Conservation (phyloP, 2,888 invertebrate species). For the Coremacera marginata region DNA sequence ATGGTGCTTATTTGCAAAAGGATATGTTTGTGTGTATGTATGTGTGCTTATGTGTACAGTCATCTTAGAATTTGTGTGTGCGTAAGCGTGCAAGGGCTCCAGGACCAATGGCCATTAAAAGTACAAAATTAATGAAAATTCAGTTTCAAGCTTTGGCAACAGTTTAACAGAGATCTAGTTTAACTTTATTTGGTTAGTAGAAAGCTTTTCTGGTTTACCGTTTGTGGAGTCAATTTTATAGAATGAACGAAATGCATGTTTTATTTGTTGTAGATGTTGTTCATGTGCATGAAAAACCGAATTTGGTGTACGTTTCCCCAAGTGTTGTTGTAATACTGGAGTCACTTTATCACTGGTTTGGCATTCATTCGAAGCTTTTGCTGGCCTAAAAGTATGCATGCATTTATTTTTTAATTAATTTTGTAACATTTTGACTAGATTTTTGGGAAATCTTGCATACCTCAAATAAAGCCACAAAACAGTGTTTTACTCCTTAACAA, state of each 20-base stretch:
- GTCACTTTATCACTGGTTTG: neutral
- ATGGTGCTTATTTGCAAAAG: neutral
- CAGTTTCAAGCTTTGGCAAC: neutral
- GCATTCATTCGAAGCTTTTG: neutral
- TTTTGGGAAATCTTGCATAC: too few relatives aligned
- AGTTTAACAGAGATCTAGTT: slow-evolving; percentile 11
- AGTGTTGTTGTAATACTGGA: slow-evolving; percentile 38
- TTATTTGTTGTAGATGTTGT: too few relatives aligned
- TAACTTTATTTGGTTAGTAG: slow-evolving; percentile 30
- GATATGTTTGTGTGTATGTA: neutral
- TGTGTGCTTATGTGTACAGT: too few relatives aligned
- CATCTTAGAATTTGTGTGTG: slow-evolving; percentile 2
- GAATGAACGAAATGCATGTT: too few relatives aligned
- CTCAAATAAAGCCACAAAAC: neutral
- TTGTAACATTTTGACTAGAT: too few relatives aligned
- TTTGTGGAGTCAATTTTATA: too few relatives aligned
- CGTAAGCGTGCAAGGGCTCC: neutral
- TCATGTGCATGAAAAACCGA: neutral
- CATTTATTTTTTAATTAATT: too few relatives aligned
- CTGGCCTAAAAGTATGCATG: neutral
- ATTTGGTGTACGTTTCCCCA: slow-evolving; percentile 34
- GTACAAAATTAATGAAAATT: slow-evolving; percentile 16
- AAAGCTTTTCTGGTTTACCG: too few relatives aligned
- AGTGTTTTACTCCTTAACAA: neutral
- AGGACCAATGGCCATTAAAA: neutral